phyloP scores from a whole-genome alignment of 2,797 vertebrate species.

The Enteromius treurensis region DNA sequence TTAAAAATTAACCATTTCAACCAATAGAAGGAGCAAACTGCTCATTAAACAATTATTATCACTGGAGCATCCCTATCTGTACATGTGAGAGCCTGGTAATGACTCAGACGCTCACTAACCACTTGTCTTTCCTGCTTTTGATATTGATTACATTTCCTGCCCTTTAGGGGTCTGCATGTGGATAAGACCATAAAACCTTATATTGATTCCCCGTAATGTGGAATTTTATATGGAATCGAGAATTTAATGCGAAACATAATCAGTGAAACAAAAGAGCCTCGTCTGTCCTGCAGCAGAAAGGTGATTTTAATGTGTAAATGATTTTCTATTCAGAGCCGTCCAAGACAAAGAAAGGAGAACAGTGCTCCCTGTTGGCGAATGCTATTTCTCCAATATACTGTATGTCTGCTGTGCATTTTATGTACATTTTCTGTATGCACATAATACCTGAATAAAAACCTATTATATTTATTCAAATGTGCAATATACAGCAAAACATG shows the following conservation, averaged over 20 bases:
- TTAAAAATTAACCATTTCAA: neutral
- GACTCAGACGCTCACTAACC: neutral
- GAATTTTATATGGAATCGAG: conserved; percentile 18
- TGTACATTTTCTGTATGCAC: neutral
- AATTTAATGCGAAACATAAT: conserved; percentile 36
- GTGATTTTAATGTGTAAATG: conserved; percentile 18
- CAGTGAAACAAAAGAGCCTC: conserved; percentile 12
- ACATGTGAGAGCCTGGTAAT: neutral
- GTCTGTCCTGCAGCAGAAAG: neutral
- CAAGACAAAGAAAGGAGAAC: conserved; percentile 7
- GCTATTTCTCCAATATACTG: neutral
- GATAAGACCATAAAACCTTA: conserved; percentile 20
- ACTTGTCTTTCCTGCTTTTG: conserved; percentile 17
- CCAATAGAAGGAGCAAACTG: neutral
- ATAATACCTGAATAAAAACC: too few species aligned
- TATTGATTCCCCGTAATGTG: conserved; percentile 22
- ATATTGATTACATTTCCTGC: conserved; percentile 13
- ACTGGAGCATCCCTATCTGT: neutral
- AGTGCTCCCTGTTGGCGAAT: conserved; percentile 37
- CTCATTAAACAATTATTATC: conserved; percentile 13
- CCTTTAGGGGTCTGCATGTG: neutral
- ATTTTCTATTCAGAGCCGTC: neutral
- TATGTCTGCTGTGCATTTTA: neutral
- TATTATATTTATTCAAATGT: neutral
- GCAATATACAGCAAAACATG: neutral